A percentile compares a stretch with the other conserved stretches of the same genome.
Evolutionary conservation across 2,888 invertebrate species (phyloP).

Genomic region (Apantesis nais): DNA sequence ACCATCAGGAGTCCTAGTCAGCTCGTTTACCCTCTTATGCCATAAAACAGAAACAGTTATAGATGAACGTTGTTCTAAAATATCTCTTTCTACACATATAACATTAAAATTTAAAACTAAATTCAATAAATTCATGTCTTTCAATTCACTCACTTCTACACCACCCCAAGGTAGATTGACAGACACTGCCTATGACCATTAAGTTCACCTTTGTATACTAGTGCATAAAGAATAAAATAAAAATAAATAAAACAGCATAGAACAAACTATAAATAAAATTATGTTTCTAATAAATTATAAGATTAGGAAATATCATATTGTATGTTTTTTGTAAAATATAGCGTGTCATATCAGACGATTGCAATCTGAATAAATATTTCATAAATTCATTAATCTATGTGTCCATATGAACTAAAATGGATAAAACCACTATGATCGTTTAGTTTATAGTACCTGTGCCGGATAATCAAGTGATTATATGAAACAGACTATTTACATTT

Average conservation of each 20-base stretch:
- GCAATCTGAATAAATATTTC: slow-evolving; percentile 28
- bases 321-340: slow-evolving; percentile 9
- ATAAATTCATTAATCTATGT: slow-evolving; percentile 1
- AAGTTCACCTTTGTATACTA: too few species aligned
- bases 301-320: slow-evolving; percentile 16
- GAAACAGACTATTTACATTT: slow-evolving; percentile 15
- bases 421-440: neutral
- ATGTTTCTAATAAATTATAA: slow-evolving; percentile 20
- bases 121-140: neutral
- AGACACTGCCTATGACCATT: too few species aligned
- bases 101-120: neutral
- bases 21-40: neutral
- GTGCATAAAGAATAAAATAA: too few species aligned
- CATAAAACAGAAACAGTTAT: neutral
- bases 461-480: slow-evolving; percentile 8
- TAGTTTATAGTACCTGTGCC: neutral
- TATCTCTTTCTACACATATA: neutral
- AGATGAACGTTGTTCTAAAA: neutral
- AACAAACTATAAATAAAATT: slow-evolving; percentile 9
- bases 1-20: too few species aligned
- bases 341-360: slow-evolving; percentile 20
- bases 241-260: neutral
- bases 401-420: neutral
- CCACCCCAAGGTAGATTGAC: too few species aligned
- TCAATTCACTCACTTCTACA: too few species aligned